Evolutionary conservation across 53 echinoderm and acorn worm species (phyloP).

Genomic region (Stichopus horrens): DNA sequence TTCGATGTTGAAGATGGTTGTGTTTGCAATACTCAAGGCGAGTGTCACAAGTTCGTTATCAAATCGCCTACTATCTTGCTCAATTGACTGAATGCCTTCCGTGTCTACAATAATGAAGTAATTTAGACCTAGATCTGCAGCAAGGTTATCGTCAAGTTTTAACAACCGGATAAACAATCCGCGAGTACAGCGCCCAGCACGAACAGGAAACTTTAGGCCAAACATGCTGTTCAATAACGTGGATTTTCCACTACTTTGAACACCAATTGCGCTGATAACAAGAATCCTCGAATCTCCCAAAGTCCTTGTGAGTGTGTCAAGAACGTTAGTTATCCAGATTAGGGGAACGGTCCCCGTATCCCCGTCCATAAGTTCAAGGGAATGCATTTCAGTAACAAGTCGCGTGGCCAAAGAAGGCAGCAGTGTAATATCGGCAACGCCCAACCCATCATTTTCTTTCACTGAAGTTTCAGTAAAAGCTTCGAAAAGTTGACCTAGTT

Average conservation of each 20-base stretch:
- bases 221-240: constrained; percentile 33
- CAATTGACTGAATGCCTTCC: constrained; percentile 21
- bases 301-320: neutral
- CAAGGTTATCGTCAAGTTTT: neutral
- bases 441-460: neutral
- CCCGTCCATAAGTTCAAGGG: constrained; percentile 22
- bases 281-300: neutral
- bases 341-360: constrained; percentile 22
- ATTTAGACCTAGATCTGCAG: neutral
- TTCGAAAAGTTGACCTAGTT: constrained; percentile 10
- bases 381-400: neutral
- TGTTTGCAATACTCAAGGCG: constrained; percentile 34
- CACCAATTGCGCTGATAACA: constrained; percentile 26
- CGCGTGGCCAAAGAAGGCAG: neutral
- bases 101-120: constrained; percentile 22
- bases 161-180: constrained; percentile 22
- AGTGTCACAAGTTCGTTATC: constrained; percentile 35
- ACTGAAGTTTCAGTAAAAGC: neutral
- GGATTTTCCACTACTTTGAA: constrained; percentile 39
- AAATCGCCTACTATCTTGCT: constrained; percentile 12
- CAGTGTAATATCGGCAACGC: neutral
- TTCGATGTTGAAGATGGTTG: constrained; percentile 25
- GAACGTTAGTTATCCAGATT: constrained; percentile 8
- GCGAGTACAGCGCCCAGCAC: constrained; percentile 31
- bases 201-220: constrained; percentile 19